A percentile compares a stretch with the other conserved stretches of the same genome.
phyloP scores from a whole-genome alignment of 2,797 vertebrate species.

The Molossus alvarezi region DNA sequence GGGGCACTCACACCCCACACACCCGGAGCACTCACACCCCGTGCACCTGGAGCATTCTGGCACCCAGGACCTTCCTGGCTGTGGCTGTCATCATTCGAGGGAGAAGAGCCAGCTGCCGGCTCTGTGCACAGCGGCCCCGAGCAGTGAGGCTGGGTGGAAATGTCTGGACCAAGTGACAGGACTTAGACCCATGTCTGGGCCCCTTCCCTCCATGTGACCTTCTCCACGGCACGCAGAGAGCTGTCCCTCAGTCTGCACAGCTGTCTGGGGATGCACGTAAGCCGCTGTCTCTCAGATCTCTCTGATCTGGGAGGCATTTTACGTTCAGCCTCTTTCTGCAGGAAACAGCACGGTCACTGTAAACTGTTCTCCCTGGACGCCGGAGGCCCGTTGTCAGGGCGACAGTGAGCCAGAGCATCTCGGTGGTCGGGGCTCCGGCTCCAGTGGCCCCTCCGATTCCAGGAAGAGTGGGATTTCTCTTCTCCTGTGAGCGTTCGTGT shows the following conservation, averaged over 20 bases:
- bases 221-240: rapidly evolving
- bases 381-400: not conserved
- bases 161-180: not conserved
- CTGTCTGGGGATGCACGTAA: rapidly evolving
- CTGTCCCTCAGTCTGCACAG: rapidly evolving
- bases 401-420: not conserved
- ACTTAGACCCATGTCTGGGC: not conserved
- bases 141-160: not conserved
- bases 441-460: too few relatives aligned
- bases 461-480: not conserved
- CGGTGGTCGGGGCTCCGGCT: rapidly evolving
- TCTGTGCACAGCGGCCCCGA: too few relatives aligned
- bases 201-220: not conserved
- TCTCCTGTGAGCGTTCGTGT: not conserved
- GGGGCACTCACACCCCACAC: too few relatives aligned
- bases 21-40: too few relatives aligned
- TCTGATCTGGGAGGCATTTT: not conserved
- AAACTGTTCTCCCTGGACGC: rapidly evolving
- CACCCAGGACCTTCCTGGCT: not conserved
- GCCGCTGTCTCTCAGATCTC: rapidly evolving
- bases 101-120: not conserved
- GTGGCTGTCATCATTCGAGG: rapidly evolving
- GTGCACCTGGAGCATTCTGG: too few relatives aligned
- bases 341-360: rapidly evolving
- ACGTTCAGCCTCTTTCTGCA: not conserved